A percentile compares a stretch with the other conserved stretches of the same genome.
phyloP scores from a whole-genome alignment of 2,888 invertebrate species.

The Acanthosepion lycidas region DNA sequence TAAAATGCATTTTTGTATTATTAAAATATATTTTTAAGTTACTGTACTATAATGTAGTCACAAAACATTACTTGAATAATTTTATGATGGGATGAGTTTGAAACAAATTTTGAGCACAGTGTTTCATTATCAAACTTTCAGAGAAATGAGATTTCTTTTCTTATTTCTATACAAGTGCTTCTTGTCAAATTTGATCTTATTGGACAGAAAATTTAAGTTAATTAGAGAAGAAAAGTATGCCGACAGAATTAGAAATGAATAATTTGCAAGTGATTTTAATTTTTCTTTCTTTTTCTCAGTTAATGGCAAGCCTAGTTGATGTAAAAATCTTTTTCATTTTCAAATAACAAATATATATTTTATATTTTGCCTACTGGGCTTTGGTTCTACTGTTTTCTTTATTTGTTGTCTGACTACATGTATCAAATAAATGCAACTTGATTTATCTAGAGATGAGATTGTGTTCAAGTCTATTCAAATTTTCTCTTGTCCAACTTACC shows the following conservation, averaged over 20 bases:
- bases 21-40: neutral
- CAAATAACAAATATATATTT: neutral
- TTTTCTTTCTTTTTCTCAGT: neutral
- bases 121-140: neutral
- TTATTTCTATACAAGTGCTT: neutral
- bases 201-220: conserved; percentile 33
- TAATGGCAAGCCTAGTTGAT: neutral
- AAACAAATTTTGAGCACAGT: neutral
- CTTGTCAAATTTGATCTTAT: neutral
- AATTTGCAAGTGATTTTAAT: neutral
- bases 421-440: neutral
- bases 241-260: neutral
- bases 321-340: no score
- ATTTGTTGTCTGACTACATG: neutral
- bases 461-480: no score
- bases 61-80: neutral
- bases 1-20: no score
- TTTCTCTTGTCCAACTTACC: no score
- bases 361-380: neutral
- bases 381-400: neutral
- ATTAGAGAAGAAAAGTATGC: neutral
- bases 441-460: neutral
- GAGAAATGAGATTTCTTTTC: neutral
- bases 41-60: neutral
- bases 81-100: neutral